A percentile compares a stretch with the other conserved stretches of the same genome.
Conservation (phyloP, 1,140 invertebrate species). For the Chlorops oryzae region DNA sequence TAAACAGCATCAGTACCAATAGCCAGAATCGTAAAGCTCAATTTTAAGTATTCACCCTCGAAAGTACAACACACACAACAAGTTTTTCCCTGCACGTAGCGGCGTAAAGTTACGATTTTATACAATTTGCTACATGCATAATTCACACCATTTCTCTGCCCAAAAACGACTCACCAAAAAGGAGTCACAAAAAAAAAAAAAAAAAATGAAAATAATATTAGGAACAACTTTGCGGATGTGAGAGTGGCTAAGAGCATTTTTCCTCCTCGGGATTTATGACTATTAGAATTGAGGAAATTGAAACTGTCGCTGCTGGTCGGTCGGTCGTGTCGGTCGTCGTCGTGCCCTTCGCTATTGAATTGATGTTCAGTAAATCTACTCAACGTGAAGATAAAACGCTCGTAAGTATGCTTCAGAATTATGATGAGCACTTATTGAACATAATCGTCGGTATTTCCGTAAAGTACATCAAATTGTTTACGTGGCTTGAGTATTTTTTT, state of each 20-base stretch:
- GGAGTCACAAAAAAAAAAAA: too few relatives aligned
- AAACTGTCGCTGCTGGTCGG: not conserved
- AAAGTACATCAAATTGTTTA: constrained; percentile 10
- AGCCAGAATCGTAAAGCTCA: constrained; percentile 10
- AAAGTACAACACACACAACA: too few relatives aligned
- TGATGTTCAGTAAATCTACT: constrained; percentile 10
- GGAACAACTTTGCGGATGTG: not conserved
- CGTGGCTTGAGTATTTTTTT: constrained; percentile 1
- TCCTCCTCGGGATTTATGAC: constrained; percentile 2
- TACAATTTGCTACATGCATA: constrained; percentile 47
- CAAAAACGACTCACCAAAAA: too few relatives aligned
- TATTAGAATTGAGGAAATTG: constrained; percentile 13
- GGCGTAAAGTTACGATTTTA: constrained; percentile 38
- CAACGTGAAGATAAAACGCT: constrained; percentile 21
- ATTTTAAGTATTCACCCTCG: too few relatives aligned
- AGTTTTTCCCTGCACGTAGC: too few relatives aligned
- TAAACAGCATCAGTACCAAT: not conserved
- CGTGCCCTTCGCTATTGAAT: not conserved
- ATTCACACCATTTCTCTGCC: constrained; percentile 31
- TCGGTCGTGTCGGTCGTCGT: not conserved
- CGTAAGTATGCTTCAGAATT: constrained; percentile 27
- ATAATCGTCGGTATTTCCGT: too few relatives aligned
- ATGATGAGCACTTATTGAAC: constrained; percentile 32
- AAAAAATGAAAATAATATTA: too few relatives aligned
- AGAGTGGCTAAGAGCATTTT: not conserved